A percentile compares a stretch with the other conserved stretches of the same genome.
Evolutionary conservation across 2,797 vertebrate genomes (phyloP).

Genomic region (Myotis findleyi): DNA sequence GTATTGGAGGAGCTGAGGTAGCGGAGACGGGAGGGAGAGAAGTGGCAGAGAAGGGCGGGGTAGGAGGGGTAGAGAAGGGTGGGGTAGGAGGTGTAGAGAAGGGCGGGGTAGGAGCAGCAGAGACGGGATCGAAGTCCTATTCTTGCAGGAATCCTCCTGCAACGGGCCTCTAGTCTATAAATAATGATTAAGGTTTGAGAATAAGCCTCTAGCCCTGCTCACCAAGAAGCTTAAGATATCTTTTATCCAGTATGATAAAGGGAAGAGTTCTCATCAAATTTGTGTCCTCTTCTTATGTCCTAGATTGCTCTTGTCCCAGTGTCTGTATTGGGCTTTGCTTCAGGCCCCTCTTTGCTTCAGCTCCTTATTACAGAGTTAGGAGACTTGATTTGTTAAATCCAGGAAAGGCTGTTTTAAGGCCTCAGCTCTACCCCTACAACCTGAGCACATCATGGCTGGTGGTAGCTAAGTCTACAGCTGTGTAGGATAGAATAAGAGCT

Average conservation of each 20-base stretch:
- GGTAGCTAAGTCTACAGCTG: not conserved
- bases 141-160: too few relatives aligned
- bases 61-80: too few relatives aligned
- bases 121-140: too few relatives aligned
- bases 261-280: not conserved
- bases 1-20: too few relatives aligned
- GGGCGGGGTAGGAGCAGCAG: too few relatives aligned
- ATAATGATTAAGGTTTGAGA: not conserved
- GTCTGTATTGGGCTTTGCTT: not conserved
- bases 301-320: not conserved
- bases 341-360: not conserved
- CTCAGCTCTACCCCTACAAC: not conserved
- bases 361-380: not conserved
- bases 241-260: not conserved
- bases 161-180: not conserved
- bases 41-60: too few relatives aligned
- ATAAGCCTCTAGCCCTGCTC: not conserved
- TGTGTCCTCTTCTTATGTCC: not conserved
- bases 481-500: not conserved
- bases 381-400: not conserved
- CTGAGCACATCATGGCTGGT: not conserved
- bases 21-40: too few relatives aligned
- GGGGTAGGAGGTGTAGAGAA: too few relatives aligned
- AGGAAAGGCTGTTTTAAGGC: not conserved
- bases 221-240: not conserved